These are phyloP conservation scores for Blastomussa wellsi DNA, from an alignment of 92 coral and sea anemone species.

Conservation along the genomic window DNA sequence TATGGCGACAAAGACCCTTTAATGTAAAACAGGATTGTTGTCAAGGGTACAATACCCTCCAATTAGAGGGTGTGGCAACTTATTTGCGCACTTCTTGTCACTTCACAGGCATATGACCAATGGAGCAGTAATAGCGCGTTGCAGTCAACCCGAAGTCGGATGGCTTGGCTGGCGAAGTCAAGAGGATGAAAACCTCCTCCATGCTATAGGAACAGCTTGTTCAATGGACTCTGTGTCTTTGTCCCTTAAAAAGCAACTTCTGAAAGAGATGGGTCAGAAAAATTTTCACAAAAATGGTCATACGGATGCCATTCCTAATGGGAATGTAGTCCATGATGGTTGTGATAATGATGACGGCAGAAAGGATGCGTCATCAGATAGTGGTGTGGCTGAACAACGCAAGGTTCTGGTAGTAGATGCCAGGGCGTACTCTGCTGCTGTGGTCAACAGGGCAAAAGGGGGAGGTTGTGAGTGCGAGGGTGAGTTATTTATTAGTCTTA, in stretches of 20 bases:
- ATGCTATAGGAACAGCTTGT: constrained; percentile 84
- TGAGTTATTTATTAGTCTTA: constrained; percentile 14
- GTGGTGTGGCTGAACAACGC: constrained; percentile 23
- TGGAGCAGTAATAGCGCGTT: constrained; percentile 95
- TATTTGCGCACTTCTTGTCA: not conserved
- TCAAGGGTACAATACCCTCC: too few relatives aligned
- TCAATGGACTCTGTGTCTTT: constrained; percentile 32
- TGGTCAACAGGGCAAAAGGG: constrained; percentile 91
- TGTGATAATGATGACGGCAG: not conserved
- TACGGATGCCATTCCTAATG: constrained; percentile 27
- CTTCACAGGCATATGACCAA: constrained; percentile 72
- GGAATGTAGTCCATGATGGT: constrained; percentile 37
- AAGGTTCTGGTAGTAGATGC: constrained; percentile 91
- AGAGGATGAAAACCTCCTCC: constrained; percentile 82
- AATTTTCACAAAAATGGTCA: constrained; percentile 9
- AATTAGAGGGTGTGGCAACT: not conserved
- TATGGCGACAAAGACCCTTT: too few relatives aligned
- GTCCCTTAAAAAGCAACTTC: constrained; percentile 20
- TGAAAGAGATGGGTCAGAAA: constrained; percentile 26
- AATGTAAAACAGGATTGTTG: too few relatives aligned
- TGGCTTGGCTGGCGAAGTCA: constrained; percentile 88
- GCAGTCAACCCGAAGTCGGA: constrained; percentile 96
- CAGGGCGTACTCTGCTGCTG: constrained; percentile 86
- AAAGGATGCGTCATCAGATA: constrained; percentile 3
- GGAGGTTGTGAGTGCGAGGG: constrained; percentile 97